Conservation (phyloP, 2,888 invertebrate genomes). For the Eudiplozoon nipponicum region DNA sequence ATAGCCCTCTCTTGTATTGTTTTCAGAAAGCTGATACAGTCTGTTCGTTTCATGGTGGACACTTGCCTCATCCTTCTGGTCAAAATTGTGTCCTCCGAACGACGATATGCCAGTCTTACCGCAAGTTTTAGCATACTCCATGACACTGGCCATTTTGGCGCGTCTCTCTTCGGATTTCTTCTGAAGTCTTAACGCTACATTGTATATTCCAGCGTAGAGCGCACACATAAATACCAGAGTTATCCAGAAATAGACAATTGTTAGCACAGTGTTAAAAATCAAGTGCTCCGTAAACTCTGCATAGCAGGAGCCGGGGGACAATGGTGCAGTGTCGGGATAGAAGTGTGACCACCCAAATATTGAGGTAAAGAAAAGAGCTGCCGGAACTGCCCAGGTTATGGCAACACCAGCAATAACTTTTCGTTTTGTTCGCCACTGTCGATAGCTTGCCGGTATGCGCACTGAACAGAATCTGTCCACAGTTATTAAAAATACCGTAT, state of each 20-base stretch:
- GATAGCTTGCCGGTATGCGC: conserved; percentile 75
- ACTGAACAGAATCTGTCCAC: conserved; percentile 93
- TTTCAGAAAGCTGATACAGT: too few species aligned
- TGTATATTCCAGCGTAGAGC: conserved; percentile 78
- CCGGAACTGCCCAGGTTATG: conserved; percentile 79
- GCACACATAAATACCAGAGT: conserved; percentile 71
- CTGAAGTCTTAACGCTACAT: conserved; percentile 81
- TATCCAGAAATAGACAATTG: conserved; percentile 84
- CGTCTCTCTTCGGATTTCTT: conserved; percentile 80
- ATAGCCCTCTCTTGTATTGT: too few species aligned
- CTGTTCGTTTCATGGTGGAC: too few species aligned
- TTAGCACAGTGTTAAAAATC: conserved; percentile 72
- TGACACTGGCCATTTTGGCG: conserved; percentile 34
- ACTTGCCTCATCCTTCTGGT: too few species aligned
- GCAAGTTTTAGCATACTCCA: too few species aligned
- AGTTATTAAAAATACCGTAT: conserved; percentile 84
- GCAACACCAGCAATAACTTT: conserved; percentile 75
- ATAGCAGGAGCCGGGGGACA: conserved; percentile 35
- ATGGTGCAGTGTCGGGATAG: conserved; percentile 39
- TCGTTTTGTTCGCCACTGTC: conserved; percentile 73
- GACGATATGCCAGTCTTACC: too few species aligned
- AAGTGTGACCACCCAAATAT: conserved; percentile 98
- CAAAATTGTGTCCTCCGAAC: too few species aligned
- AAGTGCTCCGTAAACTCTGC: conserved; percentile 89
- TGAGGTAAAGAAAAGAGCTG: conserved; percentile 69